These are phyloP conservation scores for Trachops cirrhosus DNA, from an alignment of 2,797 vertebrate genomes.

Conservation along the genomic window DNA sequence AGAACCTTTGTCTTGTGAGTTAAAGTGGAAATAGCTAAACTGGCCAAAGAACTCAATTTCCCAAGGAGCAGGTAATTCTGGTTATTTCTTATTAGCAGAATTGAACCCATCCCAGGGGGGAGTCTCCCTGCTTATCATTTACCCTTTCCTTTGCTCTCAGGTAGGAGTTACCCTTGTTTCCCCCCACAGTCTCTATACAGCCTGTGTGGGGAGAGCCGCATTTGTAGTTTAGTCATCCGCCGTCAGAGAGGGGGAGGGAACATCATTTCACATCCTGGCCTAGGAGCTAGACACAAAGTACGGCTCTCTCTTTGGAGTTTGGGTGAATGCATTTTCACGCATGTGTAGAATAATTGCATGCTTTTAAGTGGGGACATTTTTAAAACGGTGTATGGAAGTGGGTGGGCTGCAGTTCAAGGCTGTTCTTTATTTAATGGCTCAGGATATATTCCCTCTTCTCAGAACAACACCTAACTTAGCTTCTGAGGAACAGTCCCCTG, in stretches of 20 bases:
- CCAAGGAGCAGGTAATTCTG: not conserved
- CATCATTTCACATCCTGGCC: not conserved
- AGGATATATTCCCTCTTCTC: not conserved
- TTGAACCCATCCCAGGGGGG: not conserved
- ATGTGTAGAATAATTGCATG: not conserved
- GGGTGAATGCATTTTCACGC: not conserved
- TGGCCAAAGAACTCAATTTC: not conserved
- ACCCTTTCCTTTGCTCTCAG: not conserved
- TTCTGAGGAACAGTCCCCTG: not conserved
- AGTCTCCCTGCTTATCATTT: not conserved
- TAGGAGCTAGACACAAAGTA: not conserved
- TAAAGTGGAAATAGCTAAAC: not conserved
- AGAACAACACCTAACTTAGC: not conserved
- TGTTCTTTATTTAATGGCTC: not conserved
- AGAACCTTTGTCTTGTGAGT: not conserved
- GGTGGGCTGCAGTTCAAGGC: accelerated
- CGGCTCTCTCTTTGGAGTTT: not conserved
- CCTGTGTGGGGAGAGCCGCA: not conserved
- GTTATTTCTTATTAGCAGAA: not conserved
- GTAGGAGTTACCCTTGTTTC: not conserved
- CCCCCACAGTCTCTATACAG: not conserved
- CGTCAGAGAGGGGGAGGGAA: not conserved
- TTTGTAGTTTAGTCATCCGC: not conserved
- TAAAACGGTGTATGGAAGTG: not conserved
- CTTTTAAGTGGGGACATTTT: not conserved